Percentiles rank a stretch among this genome's conserved stretches.
Evolutionary conservation across 2,888 invertebrate species (phyloP).

Genomic region (Hypomecis atomaria): DNA sequence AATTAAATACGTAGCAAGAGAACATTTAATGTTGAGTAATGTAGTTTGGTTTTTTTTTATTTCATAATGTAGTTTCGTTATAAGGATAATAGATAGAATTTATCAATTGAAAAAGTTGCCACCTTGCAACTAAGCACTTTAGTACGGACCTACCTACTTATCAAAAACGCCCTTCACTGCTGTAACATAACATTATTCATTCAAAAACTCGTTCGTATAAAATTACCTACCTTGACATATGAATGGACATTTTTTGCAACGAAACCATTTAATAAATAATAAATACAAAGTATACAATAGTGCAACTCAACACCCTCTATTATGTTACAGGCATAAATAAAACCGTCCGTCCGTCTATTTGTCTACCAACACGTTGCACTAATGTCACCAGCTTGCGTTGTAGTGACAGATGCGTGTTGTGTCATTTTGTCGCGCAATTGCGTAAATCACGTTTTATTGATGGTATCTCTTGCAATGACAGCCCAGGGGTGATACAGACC

Average conservation of each 20-base stretch:
- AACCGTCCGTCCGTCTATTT: slow-evolving; percentile 34
- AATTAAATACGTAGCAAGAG: too few relatives aligned
- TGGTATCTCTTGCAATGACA: slow-evolving; percentile 24
- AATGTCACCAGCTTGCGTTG: slow-evolving; percentile 29
- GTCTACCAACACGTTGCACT: slow-evolving; percentile 43
- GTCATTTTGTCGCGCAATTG: slow-evolving; percentile 33
- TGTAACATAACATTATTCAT: slow-evolving; percentile 20
- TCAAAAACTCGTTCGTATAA: slow-evolving; percentile 18
- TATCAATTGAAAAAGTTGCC: too few relatives aligned
- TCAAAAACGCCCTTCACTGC: not conserved
- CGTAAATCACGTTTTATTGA: slow-evolving; percentile 34
- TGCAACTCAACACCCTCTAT: slow-evolving; percentile 32
- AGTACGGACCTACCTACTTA: not conserved
- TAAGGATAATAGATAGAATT: too few relatives aligned
- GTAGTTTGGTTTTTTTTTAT: too few relatives aligned
- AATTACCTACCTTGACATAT: slow-evolving; percentile 7
- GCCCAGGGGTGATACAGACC: slow-evolving; percentile 11
- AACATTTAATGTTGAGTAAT: too few relatives aligned
- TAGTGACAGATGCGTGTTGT: slow-evolving; percentile 34
- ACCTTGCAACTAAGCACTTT: not conserved
- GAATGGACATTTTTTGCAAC: slow-evolving; percentile 20
- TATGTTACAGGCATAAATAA: slow-evolving; percentile 32
- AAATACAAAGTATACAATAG: slow-evolving; percentile 12
- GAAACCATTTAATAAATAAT: not conserved
- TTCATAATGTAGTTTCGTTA: too few relatives aligned